phyloP scores from a whole-genome alignment of 1,140 invertebrate genomes.

The Micrasema longulum region DNA sequence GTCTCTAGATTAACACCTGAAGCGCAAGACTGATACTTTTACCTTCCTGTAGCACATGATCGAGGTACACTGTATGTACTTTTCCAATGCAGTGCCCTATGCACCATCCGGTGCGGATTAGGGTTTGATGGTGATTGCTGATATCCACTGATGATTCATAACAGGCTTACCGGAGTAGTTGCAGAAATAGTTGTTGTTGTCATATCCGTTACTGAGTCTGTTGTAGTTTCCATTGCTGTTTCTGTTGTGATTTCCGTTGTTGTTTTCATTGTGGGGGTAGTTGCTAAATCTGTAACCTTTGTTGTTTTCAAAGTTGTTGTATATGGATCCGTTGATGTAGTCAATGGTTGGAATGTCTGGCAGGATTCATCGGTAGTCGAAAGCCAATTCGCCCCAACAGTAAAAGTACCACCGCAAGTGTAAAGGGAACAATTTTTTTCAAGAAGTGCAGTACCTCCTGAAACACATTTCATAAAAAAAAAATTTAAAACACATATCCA shows the following conservation, averaged over 20 bases:
- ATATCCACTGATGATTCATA: too few species aligned
- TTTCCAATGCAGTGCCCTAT: too few species aligned
- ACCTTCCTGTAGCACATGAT: too few species aligned
- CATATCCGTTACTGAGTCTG: background rate
- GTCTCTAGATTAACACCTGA: too few species aligned
- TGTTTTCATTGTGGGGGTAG: background rate
- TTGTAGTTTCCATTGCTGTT: background rate
- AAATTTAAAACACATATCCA: too few species aligned
- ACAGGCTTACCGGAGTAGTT: background rate
- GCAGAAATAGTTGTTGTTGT: background rate
- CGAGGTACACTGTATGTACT: too few species aligned
- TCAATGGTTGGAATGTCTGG: background rate
- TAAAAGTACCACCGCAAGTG: conserved; percentile 17
- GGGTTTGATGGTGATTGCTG: too few species aligned
- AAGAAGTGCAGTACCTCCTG: background rate
- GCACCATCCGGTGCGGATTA: too few species aligned
- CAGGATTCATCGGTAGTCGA: background rate
- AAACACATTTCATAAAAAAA: background rate
- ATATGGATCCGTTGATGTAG: background rate
- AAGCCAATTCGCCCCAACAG: conserved; percentile 13
- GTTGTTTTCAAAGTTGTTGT: conserved; percentile 10
- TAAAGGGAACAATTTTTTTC: background rate
- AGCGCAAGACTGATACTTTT: too few species aligned
- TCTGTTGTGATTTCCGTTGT: background rate
- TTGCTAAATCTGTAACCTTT: background rate